Evolutionary conservation across 2,797 vertebrate genomes (phyloP).

Genomic region (Pampus argenteus): DNA sequence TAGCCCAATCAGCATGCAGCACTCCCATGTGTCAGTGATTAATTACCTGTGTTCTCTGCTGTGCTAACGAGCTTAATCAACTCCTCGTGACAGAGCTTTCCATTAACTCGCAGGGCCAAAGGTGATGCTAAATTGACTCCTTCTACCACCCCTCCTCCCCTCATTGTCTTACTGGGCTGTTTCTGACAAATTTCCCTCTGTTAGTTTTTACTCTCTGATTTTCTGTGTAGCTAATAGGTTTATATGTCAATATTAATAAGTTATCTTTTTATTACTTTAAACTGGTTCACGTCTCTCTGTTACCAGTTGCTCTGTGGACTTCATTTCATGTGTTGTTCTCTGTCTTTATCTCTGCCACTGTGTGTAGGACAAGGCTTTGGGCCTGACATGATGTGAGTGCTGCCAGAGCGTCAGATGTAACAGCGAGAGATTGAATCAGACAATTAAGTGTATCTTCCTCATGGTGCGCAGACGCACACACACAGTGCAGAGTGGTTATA

Average conservation of each 20-base stretch:
- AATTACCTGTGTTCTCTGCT: conserved; percentile 76
- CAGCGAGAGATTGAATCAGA: conserved; percentile 73
- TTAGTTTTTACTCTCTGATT: conserved; percentile 20
- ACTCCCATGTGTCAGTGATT: conserved; percentile 77
- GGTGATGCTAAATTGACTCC: conserved; percentile 71
- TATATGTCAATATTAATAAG: no score
- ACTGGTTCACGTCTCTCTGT: conserved; percentile 6
- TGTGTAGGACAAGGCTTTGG: conserved; percentile 54
- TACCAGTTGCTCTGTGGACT: conserved; percentile 17
- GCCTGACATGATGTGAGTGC: conserved; percentile 68
- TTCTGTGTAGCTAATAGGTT: conserved; percentile 13
- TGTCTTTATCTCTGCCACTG: conserved; percentile 36
- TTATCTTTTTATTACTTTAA: conserved; percentile 12
- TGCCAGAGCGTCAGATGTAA: conserved; percentile 63
- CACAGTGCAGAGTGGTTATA: conserved; percentile 37
- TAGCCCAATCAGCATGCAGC: conserved; percentile 60
- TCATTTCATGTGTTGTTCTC: conserved; percentile 41
- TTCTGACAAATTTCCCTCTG: conserved; percentile 21
- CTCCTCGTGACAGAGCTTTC: conserved; percentile 72
- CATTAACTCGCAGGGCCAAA: conserved; percentile 73
- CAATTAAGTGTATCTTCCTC: conserved; percentile 74
- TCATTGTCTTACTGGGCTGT: conserved; percentile 18
- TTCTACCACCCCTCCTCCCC: not conserved
- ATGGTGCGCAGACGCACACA: no score
- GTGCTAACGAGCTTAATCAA: conserved; percentile 80